Evolutionary conservation across 2,888 invertebrate species (phyloP).

Genomic region (Apocheima hispidaria): DNA sequence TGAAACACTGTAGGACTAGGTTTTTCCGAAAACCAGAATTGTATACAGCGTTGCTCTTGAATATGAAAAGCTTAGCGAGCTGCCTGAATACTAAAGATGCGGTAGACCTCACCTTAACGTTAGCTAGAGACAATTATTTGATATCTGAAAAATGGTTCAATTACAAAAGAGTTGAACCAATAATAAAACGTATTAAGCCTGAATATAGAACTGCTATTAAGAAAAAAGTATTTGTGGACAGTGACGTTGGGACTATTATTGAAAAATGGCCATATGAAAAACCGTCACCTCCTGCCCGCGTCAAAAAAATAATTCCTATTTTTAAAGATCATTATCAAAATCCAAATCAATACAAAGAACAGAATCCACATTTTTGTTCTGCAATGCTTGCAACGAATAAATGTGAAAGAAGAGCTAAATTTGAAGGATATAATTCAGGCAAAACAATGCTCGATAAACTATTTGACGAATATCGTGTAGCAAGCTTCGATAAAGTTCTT

Average conservation of each 20-base stretch:
- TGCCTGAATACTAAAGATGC: slow-evolving; percentile 57
- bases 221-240: slow-evolving; percentile 61
- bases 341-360: too few relatives aligned
- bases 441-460: slow-evolving; percentile 56
- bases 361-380: too few relatives aligned
- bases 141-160: slow-evolving; percentile 50
- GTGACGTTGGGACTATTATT: slow-evolving; percentile 51
- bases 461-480: slow-evolving; percentile 64
- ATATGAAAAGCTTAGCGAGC: slow-evolving; percentile 57
- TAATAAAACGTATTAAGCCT: slow-evolving; percentile 55
- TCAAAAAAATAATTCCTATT: too few relatives aligned
- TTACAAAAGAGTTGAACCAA: slow-evolving; percentile 61
- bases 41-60: slow-evolving; percentile 57
- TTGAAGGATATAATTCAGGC: too few relatives aligned
- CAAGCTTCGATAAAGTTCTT: slow-evolving; percentile 59
- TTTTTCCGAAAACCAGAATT: slow-evolving; percentile 60
- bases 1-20: slow-evolving; percentile 57
- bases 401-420: too few relatives aligned
- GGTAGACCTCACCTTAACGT: slow-evolving; percentile 53
- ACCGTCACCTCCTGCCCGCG: too few relatives aligned
- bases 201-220: slow-evolving; percentile 56
- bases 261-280: slow-evolving; percentile 54
- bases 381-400: too few relatives aligned
- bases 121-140: slow-evolving; percentile 62
- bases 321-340: too few relatives aligned